Evolutionary conservation across 2,888 invertebrate genomes (phyloP).

Genomic region (Hoplodrina blanda): DNA sequence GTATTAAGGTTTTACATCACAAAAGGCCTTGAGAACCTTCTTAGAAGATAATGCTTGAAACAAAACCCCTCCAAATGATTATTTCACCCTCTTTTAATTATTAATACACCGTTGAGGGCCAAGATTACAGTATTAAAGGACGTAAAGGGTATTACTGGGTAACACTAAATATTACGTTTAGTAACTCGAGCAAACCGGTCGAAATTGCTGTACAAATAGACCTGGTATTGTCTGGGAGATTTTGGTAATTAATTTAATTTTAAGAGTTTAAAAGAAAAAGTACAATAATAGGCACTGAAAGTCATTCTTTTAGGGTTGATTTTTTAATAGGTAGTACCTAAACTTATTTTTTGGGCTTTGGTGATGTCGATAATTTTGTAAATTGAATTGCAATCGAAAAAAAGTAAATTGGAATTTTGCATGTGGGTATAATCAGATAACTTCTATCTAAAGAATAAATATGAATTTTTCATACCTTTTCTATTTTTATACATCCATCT

Average conservation of each 20-base stretch:
- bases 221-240: constrained; percentile 1
- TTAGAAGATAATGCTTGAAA: constrained; percentile 78
- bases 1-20: constrained; percentile 63
- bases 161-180: constrained; percentile 57
- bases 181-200: constrained; percentile 50
- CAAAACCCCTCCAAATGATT: constrained; percentile 77
- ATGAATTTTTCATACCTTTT: no score
- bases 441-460: no score
- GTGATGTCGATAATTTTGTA: no score
- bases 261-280: not conserved
- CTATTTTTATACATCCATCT: no score
- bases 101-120: constrained; percentile 80
- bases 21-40: constrained; percentile 65
- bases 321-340: no score
- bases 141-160: constrained; percentile 66
- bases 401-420: no score
- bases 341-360: no score
- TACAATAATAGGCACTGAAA: not conserved
- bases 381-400: no score
- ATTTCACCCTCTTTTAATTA: constrained; percentile 84
- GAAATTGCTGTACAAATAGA: constrained; percentile 34
- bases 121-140: constrained; percentile 79
- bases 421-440: no score
- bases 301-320: no score
- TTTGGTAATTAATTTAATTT: constrained; percentile 23